Base-by-base conservation (phyloP, 2,888 invertebrate species). In the Latrodectus elegans region DNA sequence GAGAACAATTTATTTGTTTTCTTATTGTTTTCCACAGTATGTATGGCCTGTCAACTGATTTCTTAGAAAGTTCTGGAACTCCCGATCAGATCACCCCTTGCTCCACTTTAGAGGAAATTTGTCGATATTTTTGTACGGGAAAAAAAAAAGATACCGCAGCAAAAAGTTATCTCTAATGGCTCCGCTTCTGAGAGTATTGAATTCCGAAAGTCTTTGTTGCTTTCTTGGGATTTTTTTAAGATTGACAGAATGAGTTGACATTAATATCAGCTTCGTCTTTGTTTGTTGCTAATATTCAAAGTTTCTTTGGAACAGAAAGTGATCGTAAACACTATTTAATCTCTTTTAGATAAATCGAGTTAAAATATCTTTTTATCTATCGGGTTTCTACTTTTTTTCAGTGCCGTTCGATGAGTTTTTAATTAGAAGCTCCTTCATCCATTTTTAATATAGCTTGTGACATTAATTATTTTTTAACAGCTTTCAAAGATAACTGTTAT, bases 1-100 rank as follows among this genome's bases (percentile, higher is more conserved):
- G 51, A 71, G 76, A 83, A 76, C 64, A 51, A 26, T 52, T 14
- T 71, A 64, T 71, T 71, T 83, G 49, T 83, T 17, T 15, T n/a
- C 17, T 17, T 49, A 65, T 76, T 22, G 52, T 53, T 77, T 67
- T 53, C 6, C 53, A 65, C 65, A 38, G 64, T 75, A 82, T 76
- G 53, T 83, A 71, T 76, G 60, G 22, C 83, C 71, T 83, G 76
- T 76, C 83, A 83, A 49, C 53, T 71, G 83, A 70, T 70, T 60
- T 83, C 70, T 49, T 64, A 71, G 15, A 75, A 78, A 72, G 51
- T 80, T 72, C 65, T 52, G 14, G 60, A 79, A 79, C 53, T 79
- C 71, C 55, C 79, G 8, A 71, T 53, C 70, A 55, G 55, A 74
- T n/a, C 74, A 38, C 22, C 55, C 38, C 53, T 38, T 22, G 76